A percentile compares a stretch with the other conserved stretches of the same genome.
Conservation (phyloP, 1,140 invertebrate genomes). For the Uloborus diversus region DNA sequence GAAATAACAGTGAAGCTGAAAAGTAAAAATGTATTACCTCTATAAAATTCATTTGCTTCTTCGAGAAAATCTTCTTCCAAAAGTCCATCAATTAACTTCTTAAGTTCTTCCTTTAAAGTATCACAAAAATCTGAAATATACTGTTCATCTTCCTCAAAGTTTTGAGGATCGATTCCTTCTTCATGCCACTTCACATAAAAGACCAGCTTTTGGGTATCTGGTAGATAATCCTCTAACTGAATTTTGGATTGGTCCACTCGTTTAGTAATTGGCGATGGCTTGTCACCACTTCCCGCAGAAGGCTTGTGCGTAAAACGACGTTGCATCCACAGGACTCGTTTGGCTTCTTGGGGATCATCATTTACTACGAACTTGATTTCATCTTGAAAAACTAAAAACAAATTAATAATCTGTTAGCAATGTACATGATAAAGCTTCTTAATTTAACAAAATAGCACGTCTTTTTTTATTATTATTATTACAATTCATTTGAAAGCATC, state of each 20-base stretch:
- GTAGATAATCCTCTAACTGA: constrained; percentile 68
- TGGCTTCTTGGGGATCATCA: constrained; percentile 63
- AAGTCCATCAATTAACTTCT: constrained; percentile 70
- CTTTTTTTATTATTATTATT: no score
- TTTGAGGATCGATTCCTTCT: constrained; percentile 67
- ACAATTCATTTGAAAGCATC: no score
- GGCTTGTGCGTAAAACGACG: constrained; percentile 47
- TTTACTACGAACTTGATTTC: constrained; percentile 49
- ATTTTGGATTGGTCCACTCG: constrained; percentile 42
- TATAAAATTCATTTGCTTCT: constrained; percentile 56
- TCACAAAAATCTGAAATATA: constrained; percentile 72
- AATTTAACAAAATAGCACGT: no score
- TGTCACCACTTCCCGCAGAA: constrained; percentile 34
- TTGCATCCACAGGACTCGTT: constrained; percentile 56
- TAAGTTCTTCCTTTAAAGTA: constrained; percentile 60
- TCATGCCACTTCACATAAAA: constrained; percentile 71
- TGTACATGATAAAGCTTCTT: no score
- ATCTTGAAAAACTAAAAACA: constrained; percentile 54
- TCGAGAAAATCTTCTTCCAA: constrained; percentile 68
- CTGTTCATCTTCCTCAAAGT: constrained; percentile 70
- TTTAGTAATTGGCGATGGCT: constrained; percentile 11
- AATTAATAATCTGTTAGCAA: neutral
- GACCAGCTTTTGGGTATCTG: constrained; percentile 73
- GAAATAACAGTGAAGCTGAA: no score
- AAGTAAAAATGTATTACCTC: constrained; percentile 65